These are phyloP conservation scores for Bagarius yarrelli DNA, from an alignment of 2,113 vertebrate species.

Conservation along the genomic window DNA sequence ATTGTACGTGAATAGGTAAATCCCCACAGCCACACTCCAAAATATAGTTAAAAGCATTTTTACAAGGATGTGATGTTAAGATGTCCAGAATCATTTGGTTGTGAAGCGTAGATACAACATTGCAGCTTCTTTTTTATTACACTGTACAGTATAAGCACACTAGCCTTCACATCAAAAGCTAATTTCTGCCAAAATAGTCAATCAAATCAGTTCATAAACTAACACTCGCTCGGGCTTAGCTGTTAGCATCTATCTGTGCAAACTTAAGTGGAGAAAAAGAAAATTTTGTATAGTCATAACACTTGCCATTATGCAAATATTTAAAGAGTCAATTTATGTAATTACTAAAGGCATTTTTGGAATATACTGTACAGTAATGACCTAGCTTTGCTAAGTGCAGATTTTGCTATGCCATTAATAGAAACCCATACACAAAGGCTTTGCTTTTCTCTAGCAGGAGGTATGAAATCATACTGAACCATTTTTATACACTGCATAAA, in stretches of 20 bases:
- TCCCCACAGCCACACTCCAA: too few species aligned
- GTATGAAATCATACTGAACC: background rate
- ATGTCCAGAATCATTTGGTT: too few species aligned
- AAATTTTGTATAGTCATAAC: background rate
- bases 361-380: background rate
- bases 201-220: conserved; percentile 16
- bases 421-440: background rate
- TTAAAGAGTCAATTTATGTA: background rate
- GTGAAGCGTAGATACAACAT: background rate
- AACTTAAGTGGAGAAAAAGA: background rate
- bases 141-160: background rate
- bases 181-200: background rate
- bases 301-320: background rate
- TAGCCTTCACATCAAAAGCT: background rate
- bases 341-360: background rate
- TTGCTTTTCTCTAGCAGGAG: background rate
- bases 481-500: background rate
- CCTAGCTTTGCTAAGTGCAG: background rate
- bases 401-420: background rate
- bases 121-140: background rate
- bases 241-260: background rate
- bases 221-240: background rate
- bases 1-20: too few species aligned
- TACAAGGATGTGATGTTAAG: too few species aligned
- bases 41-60: too few species aligned